Evolutionary conservation across 2,797 vertebrate species (phyloP), one percentile per base, ranked within the genome.

Genomic region (Acrocephalus scirpaceus): DNA sequence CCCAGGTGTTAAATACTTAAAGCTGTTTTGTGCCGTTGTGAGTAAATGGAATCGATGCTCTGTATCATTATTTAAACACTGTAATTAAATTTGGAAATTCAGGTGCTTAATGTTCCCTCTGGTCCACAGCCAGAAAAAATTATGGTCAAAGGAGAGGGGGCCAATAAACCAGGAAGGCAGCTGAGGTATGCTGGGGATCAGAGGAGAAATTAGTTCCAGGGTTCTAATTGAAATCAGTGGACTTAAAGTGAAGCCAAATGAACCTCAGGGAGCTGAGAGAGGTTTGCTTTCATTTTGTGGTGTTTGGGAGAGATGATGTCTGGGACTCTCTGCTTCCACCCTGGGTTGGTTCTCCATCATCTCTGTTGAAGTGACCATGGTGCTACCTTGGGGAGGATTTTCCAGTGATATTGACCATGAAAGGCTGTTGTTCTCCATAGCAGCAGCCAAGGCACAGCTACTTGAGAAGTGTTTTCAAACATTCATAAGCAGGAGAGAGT

Each of bases 41-140:
- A 90, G 83, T 85, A 95, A 95, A 94, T 85, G 71, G 74, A 95
- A 96, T 96, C 94, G 40, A 96, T 95, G 94, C 86, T 65, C 65
- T 79, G 72, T 88, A 93, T 89, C 96, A 93, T 96, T 96, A 96
- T 94, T 96, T 95, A 96, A 97, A 93, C 65, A 51, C 74, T 60
- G 40, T 92, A 94, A 96, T 97, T 97, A 91, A 86, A 93, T 92
- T 81, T 86, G 61, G 86, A 96, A 94, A 83, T 95, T 95, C 83
- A 86, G 90, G 75, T 95, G 64, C 80, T 77, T 96, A 96, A 96
- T 95, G 88, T 74, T 94, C 74, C 51, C 74, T 82, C 71, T 90
- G 94, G 94, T 65, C 78, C 2, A 4, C 23, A 72, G 93, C 93
- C 96, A 96, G 93, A 47, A 88, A 75, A 90, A 85, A 95, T 27